Evolutionary conservation across 2,888 invertebrate genomes (phyloP).

Genomic region (Conomelus anceps): DNA sequence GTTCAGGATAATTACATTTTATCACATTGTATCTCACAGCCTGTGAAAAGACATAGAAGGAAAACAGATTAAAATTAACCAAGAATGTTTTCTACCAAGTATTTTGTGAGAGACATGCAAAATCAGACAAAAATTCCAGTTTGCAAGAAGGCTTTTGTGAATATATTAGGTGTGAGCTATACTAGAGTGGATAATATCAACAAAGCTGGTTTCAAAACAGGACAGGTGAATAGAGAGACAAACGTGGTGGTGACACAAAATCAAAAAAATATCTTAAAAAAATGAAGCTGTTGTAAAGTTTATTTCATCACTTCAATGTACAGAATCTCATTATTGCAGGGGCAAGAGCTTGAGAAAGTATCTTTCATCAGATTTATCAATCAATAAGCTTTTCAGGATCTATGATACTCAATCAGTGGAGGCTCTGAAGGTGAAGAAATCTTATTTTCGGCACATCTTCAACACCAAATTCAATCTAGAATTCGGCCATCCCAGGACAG

Average conservation of each 20-base stretch:
- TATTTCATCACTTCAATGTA: neutral
- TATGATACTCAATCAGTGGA: neutral
- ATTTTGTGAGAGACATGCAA: neutral
- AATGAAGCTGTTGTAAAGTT: neutral
- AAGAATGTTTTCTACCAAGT: conserved; percentile 1
- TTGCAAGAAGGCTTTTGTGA: conserved; percentile 2
- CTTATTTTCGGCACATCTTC: neutral
- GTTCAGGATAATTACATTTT: neutral
- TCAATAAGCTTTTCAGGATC: neutral
- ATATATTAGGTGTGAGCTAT: conserved; percentile 3
- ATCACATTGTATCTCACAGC: neutral
- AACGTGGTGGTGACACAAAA: neutral
- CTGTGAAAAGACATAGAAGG: neutral
- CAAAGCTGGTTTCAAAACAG: neutral
- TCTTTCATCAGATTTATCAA: neutral
- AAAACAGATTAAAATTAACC: neutral
- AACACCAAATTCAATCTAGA: conserved; percentile 2
- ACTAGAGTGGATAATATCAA: conserved; percentile 2
- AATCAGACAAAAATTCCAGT: neutral
- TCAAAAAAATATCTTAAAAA: neutral
- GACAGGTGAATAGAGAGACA: neutral
- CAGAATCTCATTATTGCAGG: conserved; percentile 1
- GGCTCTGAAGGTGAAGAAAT: neutral
- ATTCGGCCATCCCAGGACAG: conserved; percentile 4
- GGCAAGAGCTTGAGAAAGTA: conserved; percentile 1